Percentiles rank a stretch among this genome's conserved stretches.
Conservation (phyloP, 2,888 invertebrate genomes). For the Dioctria rufipes region DNA sequence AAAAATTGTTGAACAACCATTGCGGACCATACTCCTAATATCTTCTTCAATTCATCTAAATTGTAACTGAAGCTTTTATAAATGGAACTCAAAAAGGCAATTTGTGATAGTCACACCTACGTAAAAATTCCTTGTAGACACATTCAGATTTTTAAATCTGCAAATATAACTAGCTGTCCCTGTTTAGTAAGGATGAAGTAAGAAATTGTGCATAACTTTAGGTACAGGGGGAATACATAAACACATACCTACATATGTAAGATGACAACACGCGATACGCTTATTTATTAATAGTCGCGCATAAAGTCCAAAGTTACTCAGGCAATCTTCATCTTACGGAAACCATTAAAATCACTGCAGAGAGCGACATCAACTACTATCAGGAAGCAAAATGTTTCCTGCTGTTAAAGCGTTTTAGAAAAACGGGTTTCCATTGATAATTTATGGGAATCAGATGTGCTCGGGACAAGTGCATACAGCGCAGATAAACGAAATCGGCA, state of each 20-base stretch:
- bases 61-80: too few species aligned
- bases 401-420: conserved; percentile 21
- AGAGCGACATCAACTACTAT: conserved; percentile 39
- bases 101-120: too few species aligned
- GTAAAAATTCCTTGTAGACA: too few species aligned
- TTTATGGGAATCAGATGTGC: conserved; percentile 40
- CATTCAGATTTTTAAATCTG: too few species aligned
- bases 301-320: background rate
- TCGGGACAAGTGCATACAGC: conserved; percentile 37
- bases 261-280: conserved; percentile 39
- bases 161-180: too few species aligned
- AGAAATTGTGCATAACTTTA: too few species aligned
- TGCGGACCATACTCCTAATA: too few species aligned
- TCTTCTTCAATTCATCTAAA: too few species aligned
- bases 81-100: too few species aligned
- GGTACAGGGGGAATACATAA: too few species aligned
- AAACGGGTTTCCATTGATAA: conserved; percentile 36
- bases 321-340: conserved; percentile 17
- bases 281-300: conserved; percentile 33
- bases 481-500: conserved; percentile 37
- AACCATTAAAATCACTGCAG: conserved; percentile 41
- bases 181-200: too few species aligned
- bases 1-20: too few species aligned
- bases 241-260: background rate
- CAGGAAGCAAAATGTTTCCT: conserved; percentile 41